These are phyloP conservation scores for Orchesella cincta DNA, from an alignment of 1,140 invertebrate species.

Conservation along the genomic window DNA sequence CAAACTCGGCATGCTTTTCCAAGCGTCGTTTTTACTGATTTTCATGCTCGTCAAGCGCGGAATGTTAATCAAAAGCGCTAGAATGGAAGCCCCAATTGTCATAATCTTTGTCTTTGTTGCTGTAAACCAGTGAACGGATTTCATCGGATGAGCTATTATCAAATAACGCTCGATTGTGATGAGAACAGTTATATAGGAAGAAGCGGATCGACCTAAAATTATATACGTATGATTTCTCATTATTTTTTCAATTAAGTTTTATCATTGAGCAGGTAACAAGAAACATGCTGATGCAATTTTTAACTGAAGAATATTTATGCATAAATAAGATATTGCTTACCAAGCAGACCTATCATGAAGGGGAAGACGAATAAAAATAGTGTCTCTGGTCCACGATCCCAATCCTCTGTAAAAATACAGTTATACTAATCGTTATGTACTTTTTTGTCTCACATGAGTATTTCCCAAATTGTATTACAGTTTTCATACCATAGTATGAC, in stretches of 20 bases:
- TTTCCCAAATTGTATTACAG: not conserved
- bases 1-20: not conserved
- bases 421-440: not conserved
- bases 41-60: not conserved
- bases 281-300: no score
- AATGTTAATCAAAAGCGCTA: not conserved
- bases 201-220: not conserved
- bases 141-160: not conserved
- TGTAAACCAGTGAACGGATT: not conserved
- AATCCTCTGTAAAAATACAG: not conserved
- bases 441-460: no score
- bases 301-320: no score
- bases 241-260: no score
- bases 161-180: not conserved
- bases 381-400: not conserved
- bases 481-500: not conserved
- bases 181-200: not conserved
- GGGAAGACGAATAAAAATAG: not conserved
- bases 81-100: not conserved
- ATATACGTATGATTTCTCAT: no score
- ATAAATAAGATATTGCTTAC: no score
- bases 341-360: not conserved
- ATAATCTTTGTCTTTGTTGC: not conserved
- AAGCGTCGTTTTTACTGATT: not conserved
- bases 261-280: no score